Evolutionary conservation across 2,113 vertebrate genomes (phyloP).

Genomic region (Chinchilla lanigera): DNA sequence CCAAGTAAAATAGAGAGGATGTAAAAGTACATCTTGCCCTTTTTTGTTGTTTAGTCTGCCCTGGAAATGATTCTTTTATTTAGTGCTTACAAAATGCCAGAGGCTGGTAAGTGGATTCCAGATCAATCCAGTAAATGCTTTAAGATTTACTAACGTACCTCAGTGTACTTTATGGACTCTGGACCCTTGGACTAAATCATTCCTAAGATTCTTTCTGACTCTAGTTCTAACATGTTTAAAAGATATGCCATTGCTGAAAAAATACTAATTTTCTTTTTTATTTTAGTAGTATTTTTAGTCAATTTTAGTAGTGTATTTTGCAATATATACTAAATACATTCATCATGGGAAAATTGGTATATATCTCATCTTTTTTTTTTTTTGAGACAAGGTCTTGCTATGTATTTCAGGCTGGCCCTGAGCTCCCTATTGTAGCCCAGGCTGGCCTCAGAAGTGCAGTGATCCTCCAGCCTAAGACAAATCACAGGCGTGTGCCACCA

Average conservation of each 20-base stretch:
- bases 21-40: neutral
- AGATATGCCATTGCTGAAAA: conserved; percentile 28
- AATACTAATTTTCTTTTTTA: neutral
- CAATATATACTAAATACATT: neutral
- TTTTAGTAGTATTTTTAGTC: neutral
- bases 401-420: neutral
- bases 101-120: neutral
- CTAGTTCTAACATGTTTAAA: conserved; percentile 37
- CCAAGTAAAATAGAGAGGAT: conserved; percentile 47
- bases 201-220: conserved; percentile 34
- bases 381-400: neutral
- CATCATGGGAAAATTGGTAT: neutral
- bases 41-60: neutral
- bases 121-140: neutral
- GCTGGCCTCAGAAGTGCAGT: neutral
- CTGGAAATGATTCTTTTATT: neutral
- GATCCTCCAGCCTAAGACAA: neutral
- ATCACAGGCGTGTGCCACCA: neutral
- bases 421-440: no score
- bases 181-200: conserved; percentile 21
- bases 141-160: conserved; percentile 16
- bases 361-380: neutral
- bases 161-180: conserved; percentile 7
- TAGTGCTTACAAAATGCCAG: neutral
- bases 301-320: neutral